These are phyloP conservation scores for Bimastos eiseni DNA, from an alignment of 2,888 invertebrate genomes.

Conservation along the genomic window DNA sequence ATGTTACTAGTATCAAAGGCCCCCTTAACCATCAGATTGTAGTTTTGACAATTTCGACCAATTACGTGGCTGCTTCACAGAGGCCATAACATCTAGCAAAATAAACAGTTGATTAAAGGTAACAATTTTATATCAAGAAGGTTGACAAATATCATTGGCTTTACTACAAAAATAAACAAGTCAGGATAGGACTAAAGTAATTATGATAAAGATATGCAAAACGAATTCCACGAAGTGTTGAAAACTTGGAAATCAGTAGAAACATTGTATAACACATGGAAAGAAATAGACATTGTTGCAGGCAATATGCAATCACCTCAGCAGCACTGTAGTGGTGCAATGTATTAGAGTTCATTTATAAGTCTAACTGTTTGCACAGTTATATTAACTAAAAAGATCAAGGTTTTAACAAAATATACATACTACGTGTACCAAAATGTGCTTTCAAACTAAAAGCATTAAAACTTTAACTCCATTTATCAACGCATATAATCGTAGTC, in stretches of 20 bases:
- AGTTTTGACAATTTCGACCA: background rate
- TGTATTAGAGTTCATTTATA: background rate
- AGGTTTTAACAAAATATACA: background rate
- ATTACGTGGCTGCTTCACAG: background rate
- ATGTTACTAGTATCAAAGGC: background rate
- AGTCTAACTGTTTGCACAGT: background rate
- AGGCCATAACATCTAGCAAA: background rate
- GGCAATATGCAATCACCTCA: background rate
- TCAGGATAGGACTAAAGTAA: background rate
- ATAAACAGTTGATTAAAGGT: background rate
- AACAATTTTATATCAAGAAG: background rate
- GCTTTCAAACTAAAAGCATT: background rate
- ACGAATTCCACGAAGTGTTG: background rate
- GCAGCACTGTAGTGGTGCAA: background rate
- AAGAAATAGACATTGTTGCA: background rate
- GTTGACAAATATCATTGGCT: background rate
- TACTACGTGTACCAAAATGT: background rate
- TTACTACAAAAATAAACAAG: background rate
- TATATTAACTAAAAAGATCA: background rate
- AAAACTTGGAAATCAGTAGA: background rate
- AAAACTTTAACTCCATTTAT: background rate
- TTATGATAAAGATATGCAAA: background rate
- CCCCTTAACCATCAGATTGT: background rate
- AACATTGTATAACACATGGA: background rate
- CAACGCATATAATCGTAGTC: background rate